These are phyloP conservation scores for Labeo catla DNA, from an alignment of 2,113 vertebrate genomes.

Conservation along the genomic window DNA sequence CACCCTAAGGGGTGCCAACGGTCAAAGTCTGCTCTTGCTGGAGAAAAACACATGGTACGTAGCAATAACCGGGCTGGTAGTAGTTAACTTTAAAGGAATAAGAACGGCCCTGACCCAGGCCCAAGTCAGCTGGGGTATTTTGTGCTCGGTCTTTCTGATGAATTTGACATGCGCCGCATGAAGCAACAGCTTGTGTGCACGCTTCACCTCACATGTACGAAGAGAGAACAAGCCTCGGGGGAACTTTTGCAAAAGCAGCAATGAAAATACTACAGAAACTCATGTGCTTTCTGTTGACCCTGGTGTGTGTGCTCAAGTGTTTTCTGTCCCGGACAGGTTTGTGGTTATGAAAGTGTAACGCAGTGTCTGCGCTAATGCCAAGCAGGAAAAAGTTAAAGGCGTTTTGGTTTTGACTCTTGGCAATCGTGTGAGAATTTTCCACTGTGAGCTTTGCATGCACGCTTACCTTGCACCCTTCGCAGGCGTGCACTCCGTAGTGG, in stretches of 20 bases:
- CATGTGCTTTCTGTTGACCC: background rate
- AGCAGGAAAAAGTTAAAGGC: constrained; percentile 57
- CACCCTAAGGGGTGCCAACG: constrained; percentile 23
- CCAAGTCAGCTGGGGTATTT: background rate
- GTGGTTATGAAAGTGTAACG: constrained; percentile 5
- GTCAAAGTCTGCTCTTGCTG: constrained; percentile 22
- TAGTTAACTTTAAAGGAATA: constrained; percentile 19
- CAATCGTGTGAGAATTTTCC: constrained; percentile 55
- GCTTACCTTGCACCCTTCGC: constrained; percentile 97
- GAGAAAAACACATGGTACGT: constrained; percentile 3
- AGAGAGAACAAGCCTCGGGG: background rate
- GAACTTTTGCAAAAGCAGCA: constrained; percentile 5
- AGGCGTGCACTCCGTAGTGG: constrained; percentile 98
- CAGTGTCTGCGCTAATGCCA: constrained; percentile 54
- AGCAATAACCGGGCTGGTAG: constrained; percentile 5
- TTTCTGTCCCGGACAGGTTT: constrained; percentile 1
- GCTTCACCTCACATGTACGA: constrained; percentile 2
- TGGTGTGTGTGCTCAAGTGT: background rate
- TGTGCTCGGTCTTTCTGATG: background rate
- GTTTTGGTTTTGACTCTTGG: constrained; percentile 46
- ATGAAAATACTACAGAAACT: background rate
- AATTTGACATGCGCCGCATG: constrained; percentile 4
- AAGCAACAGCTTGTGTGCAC: background rate
- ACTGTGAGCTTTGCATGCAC: background rate
- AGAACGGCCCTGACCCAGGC: background rate